Percentiles rank a stretch among this genome's conserved stretches.
Conservation (phyloP, 92 coral and sea anemone species). For the Montipora capitata region DNA sequence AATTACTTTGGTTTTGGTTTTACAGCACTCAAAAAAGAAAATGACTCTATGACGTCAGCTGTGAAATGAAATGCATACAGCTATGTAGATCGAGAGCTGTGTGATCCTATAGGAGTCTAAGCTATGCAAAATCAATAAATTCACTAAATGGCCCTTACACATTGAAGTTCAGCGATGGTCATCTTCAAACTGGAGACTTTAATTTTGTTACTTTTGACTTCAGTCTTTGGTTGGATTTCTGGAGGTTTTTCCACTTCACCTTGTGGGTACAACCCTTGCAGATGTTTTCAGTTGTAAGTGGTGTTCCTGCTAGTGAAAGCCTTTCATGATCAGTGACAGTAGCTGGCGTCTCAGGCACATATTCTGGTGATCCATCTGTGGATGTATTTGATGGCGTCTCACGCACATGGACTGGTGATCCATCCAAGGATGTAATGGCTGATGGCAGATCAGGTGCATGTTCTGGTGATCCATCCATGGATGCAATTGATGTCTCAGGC, state of each 20-base stretch:
- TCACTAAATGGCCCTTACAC: neutral
- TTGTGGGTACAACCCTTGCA: neutral
- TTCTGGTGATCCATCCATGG: no score
- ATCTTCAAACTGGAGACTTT: neutral
- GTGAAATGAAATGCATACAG: no score
- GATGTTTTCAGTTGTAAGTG: neutral
- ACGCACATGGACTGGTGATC: no score
- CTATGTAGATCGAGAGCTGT: no score
- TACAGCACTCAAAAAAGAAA: no score
- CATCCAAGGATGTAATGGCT: no score
- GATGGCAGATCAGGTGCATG: no score
- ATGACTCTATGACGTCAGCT: no score
- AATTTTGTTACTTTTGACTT: neutral
- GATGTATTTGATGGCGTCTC: neutral
- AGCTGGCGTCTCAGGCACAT: neutral
- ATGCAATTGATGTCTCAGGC: no score
- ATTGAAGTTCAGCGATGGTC: neutral
- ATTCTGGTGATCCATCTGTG: neutral
- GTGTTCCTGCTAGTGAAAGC: neutral
- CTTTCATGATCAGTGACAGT: neutral
- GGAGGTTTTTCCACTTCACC: neutral
- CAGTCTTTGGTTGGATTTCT: neutral
- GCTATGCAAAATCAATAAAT: no score
- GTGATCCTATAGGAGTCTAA: no score
- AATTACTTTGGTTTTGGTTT: no score